Conservation (phyloP, 2,797 vertebrate species). For the Lepus oiostolus region DNA sequence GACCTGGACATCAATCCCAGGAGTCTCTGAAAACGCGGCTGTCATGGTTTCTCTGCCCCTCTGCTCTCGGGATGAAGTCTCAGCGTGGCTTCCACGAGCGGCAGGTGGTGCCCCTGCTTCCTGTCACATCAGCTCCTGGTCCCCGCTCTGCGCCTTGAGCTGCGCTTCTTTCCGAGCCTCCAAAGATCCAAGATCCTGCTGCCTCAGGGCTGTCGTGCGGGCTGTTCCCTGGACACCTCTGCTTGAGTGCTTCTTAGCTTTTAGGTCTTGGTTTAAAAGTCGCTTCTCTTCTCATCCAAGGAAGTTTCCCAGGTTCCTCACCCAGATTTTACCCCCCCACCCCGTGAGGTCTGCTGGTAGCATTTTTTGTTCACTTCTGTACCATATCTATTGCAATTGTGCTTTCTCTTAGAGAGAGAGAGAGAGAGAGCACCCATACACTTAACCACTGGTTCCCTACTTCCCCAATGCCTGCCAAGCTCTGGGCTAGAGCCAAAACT, state of each 20-base stretch:
- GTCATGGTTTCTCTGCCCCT: background rate
- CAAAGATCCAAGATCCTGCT: background rate
- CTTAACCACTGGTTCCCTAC: too few species aligned
- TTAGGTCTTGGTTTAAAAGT: background rate
- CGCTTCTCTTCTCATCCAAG: background rate
- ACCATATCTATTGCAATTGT: background rate
- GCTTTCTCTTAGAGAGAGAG: background rate
- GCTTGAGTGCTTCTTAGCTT: background rate
- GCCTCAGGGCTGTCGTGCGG: rapidly evolving
- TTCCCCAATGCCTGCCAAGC: too few species aligned
- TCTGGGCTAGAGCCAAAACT: too few species aligned
- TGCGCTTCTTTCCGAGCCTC: background rate
- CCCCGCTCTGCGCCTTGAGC: too few species aligned
- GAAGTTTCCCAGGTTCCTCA: background rate
- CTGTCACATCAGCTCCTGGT: background rate
- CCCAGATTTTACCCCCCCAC: background rate
- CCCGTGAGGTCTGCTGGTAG: background rate
- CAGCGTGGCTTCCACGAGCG: background rate
- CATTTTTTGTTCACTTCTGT: background rate
- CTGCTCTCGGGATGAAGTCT: background rate
- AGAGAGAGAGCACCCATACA: too few species aligned
- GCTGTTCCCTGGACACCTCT: background rate
- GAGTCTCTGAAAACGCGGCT: background rate
- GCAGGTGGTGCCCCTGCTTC: background rate
- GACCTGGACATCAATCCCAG: background rate